Percentiles rank a stretch among this genome's conserved stretches.
phyloP scores from a whole-genome alignment of 2,888 invertebrate species.

The Monochamus alternatus region DNA sequence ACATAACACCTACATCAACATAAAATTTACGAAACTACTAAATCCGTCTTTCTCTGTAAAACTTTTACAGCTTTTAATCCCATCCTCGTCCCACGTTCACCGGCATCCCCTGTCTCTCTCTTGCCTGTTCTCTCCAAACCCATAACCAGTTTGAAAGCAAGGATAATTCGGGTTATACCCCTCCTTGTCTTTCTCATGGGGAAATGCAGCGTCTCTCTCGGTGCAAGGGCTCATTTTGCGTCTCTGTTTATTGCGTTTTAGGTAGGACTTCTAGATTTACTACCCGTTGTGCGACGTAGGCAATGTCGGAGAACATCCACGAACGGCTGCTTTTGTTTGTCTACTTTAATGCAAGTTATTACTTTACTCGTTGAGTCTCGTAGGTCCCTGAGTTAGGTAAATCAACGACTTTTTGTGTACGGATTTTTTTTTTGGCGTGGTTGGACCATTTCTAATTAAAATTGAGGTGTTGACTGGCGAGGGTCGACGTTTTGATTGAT shows the following conservation, averaged over 20 bases:
- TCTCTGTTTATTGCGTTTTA: conserved; percentile 21
- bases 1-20: conserved; percentile 34
- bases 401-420: conserved; percentile 4
- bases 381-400: conserved; percentile 5
- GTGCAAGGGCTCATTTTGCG: conserved; percentile 19
- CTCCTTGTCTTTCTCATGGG: not conserved
- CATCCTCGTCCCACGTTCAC: conserved; percentile 10
- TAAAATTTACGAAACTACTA: conserved; percentile 26
- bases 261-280: conserved; percentile 15
- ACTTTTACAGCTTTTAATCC: conserved; percentile 21
- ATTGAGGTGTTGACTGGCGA: conserved; percentile 4
- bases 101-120: not conserved
- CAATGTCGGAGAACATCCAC: not conserved
- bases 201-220: not conserved
- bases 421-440: not conserved
- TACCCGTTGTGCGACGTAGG: conserved; percentile 8
- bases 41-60: conserved; percentile 19
- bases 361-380: conserved; percentile 5
- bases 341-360: conserved; percentile 28
- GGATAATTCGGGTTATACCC: conserved; percentile 13
- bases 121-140: not conserved
- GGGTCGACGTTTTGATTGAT: not conserved
- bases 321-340: conserved; percentile 26
- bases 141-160: conserved; percentile 31
- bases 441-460: not conserved